Percentiles rank a stretch among this genome's conserved stretches.
Conservation (phyloP, 1,140 invertebrate genomes). For the Rhynchophorus ferrugineus region DNA sequence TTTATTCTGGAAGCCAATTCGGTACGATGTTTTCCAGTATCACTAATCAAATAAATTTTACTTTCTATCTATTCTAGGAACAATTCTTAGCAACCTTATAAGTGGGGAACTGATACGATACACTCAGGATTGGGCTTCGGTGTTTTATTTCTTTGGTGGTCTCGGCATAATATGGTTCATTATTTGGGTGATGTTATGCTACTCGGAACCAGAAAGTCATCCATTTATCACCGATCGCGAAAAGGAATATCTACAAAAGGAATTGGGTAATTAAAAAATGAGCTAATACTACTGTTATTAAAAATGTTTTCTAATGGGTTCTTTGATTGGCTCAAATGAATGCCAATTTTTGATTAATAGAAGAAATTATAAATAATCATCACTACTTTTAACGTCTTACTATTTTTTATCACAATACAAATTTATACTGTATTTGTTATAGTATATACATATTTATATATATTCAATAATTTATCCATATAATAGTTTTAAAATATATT, state of each 20-base stretch:
- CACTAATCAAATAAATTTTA: conserved; percentile 23
- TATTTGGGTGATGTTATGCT: conserved; percentile 60
- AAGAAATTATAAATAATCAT: too few relatives aligned
- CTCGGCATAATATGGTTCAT: conserved; percentile 66
- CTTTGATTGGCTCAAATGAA: too few relatives aligned
- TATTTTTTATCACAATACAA: too few relatives aligned
- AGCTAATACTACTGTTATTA: too few relatives aligned
- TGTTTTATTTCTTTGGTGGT: conserved; percentile 79
- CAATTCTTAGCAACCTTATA: conserved; percentile 70
- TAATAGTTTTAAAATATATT: too few relatives aligned
- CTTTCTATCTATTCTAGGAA: conserved; percentile 44
- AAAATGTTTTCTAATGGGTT: too few relatives aligned
- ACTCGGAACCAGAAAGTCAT: conserved; percentile 71
- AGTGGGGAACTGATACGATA: conserved; percentile 62
- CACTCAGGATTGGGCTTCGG: conserved; percentile 62
- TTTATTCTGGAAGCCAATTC: conserved; percentile 60
- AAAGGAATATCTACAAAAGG: conserved; percentile 61
- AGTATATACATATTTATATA: too few relatives aligned
- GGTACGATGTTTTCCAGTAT: conserved; percentile 30
- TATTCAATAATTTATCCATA: too few relatives aligned
- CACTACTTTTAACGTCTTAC: too few relatives aligned
- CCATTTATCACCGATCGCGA: conserved; percentile 78
- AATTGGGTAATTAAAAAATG: conserved; percentile 47
- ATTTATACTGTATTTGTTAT: too few relatives aligned
- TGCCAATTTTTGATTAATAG: too few relatives aligned